Evolutionary conservation across 2,113 vertebrate genomes (phyloP).

Genomic region (Oncorhynchus mykiss): DNA sequence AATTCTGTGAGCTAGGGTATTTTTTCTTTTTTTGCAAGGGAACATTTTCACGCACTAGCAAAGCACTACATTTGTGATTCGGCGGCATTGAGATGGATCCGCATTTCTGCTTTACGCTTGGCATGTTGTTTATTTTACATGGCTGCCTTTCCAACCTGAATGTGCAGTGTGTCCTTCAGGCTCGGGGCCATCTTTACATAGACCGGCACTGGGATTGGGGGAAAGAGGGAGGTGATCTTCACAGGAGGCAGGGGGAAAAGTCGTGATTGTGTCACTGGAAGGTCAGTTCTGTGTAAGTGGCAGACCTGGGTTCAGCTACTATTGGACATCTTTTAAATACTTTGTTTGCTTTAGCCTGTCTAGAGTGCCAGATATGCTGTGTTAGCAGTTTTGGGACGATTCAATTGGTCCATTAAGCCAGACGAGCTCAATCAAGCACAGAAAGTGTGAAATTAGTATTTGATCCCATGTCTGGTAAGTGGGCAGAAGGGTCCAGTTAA

Average conservation of each 20-base stretch:
- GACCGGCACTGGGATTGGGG: slow-evolving; percentile 43
- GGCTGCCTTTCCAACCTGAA: slow-evolving; percentile 87
- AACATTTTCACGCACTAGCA: slow-evolving; percentile 77
- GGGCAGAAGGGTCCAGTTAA: slow-evolving; percentile 68
- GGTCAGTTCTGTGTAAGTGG: too few species aligned
- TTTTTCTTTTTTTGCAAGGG: slow-evolving; percentile 74
- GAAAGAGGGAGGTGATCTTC: background rate
- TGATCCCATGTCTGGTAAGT: slow-evolving; percentile 41
- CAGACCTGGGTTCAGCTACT: background rate
- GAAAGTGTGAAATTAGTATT: slow-evolving; percentile 2
- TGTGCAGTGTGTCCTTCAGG: slow-evolving; percentile 89
- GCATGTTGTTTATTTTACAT: slow-evolving; percentile 91
- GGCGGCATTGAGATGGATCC: slow-evolving; percentile 79
- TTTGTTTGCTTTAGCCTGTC: slow-evolving; percentile 1
- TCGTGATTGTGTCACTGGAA: background rate
- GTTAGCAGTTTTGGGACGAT: slow-evolving; percentile 1
- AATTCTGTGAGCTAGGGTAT: slow-evolving; percentile 76
- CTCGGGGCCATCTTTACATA: slow-evolving; percentile 80
- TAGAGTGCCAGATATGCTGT: background rate
- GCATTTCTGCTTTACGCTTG: slow-evolving; percentile 88
- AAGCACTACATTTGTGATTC: slow-evolving; percentile 85
- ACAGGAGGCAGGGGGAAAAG: background rate
- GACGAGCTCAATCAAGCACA: too few species aligned
- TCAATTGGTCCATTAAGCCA: too few species aligned
- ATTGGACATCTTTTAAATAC: too few species aligned